phyloP scores from a whole-genome alignment of 2,888 invertebrate species.

The Stictocephala bisonia region DNA sequence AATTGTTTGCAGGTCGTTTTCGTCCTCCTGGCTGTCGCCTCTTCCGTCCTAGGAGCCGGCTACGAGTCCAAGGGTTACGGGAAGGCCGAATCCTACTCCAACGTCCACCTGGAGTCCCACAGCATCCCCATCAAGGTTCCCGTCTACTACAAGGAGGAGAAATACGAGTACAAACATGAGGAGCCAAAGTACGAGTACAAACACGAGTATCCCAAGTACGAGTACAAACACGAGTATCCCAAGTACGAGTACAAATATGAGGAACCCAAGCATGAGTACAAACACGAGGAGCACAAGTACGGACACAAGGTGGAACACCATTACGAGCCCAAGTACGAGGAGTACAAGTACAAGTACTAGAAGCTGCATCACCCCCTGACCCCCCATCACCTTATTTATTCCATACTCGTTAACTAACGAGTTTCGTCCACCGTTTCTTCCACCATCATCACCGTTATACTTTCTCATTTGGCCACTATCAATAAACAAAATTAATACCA shows the following conservation, averaged over 20 bases:
- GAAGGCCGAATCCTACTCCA: slow-evolving; percentile 15
- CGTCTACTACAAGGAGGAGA: slow-evolving; percentile 22
- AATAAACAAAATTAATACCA: too few relatives aligned
- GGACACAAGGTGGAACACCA: slow-evolving; percentile 12
- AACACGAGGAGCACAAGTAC: slow-evolving; percentile 7
- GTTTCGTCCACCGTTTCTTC: too few relatives aligned
- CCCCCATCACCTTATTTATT: too few relatives aligned
- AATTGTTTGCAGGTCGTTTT: slow-evolving; percentile 1
- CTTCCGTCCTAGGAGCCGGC: neutral
- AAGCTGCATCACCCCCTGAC: too few relatives aligned
- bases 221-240: neutral
- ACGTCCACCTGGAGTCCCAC: slow-evolving; percentile 14
- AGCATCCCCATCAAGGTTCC: slow-evolving; percentile 40
- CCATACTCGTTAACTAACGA: too few relatives aligned
- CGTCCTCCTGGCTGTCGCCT: neutral
- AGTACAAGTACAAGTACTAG: slow-evolving; percentile 13
- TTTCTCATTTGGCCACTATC: too few relatives aligned
- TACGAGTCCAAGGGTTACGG: neutral
- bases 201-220: slow-evolving; percentile 20
- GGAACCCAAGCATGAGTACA: slow-evolving; percentile 26
- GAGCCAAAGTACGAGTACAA: slow-evolving; percentile 11
- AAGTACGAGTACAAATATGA: slow-evolving; percentile 15
- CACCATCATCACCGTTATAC: too few relatives aligned
- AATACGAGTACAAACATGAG: slow-evolving; percentile 9
- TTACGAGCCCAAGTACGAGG: slow-evolving; percentile 27